Conservation (phyloP, 2,113 vertebrate species). For the Plectropomus leopardus region DNA sequence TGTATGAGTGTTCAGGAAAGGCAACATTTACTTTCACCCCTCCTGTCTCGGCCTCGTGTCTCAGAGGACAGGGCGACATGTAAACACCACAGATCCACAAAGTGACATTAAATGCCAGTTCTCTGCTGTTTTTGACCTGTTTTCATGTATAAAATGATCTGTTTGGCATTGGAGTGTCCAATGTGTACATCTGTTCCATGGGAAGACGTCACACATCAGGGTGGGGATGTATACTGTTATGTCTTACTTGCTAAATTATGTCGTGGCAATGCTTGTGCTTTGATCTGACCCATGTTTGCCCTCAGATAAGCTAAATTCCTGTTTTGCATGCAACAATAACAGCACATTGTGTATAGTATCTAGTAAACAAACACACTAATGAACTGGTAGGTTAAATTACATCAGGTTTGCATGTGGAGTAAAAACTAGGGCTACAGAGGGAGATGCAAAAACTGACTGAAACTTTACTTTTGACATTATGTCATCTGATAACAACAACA, state of each 20-base stretch:
- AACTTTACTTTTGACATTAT: background rate
- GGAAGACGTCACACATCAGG: slow-evolving; percentile 42
- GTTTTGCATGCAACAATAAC: slow-evolving; percentile 72
- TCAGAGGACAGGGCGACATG: slow-evolving; percentile 38
- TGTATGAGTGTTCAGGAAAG: slow-evolving; percentile 57
- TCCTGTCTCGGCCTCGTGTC: slow-evolving; percentile 39
- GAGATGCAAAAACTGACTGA: background rate
- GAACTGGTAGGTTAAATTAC: slow-evolving; percentile 21
- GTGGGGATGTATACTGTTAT: slow-evolving; percentile 75
- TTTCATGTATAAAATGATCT: slow-evolving; percentile 39
- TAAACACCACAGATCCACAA: slow-evolving; percentile 56
- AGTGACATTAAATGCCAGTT: slow-evolving; percentile 27
- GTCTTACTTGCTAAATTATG: slow-evolving; percentile 66
- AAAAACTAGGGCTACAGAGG: background rate
- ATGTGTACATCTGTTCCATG: slow-evolving; percentile 28
- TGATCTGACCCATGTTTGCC: slow-evolving; percentile 66
- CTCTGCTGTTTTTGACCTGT: background rate
- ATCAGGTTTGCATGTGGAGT: slow-evolving; percentile 24
- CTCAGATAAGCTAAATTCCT: slow-evolving; percentile 71
- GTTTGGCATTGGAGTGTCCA: slow-evolving; percentile 19
- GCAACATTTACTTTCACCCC: slow-evolving; percentile 52
- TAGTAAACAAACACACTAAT: slow-evolving; percentile 44
- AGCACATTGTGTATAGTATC: slow-evolving; percentile 31
- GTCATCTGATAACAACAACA: background rate
- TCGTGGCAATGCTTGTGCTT: slow-evolving; percentile 45